phyloP scores from a whole-genome alignment of 2,113 vertebrate genomes.

The Pristiophorus japonicus region DNA sequence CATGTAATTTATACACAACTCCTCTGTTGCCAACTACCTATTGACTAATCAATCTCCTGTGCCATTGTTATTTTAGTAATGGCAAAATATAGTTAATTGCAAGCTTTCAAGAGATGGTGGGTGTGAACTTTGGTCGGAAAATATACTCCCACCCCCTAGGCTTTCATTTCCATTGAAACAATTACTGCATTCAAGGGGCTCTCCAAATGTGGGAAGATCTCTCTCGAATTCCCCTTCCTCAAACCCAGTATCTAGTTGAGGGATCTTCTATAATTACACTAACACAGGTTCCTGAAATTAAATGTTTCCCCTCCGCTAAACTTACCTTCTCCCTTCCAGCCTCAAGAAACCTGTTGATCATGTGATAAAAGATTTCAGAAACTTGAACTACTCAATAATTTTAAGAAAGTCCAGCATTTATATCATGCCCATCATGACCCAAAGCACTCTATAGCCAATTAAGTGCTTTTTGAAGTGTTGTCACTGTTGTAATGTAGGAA shows the following conservation, averaged over 20 bases:
- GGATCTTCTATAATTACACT: background rate
- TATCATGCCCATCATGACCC: background rate
- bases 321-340: background rate
- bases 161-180: background rate
- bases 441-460: background rate
- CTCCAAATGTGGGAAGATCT: background rate
- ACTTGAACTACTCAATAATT: background rate
- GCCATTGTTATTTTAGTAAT: background rate
- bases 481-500: background rate
- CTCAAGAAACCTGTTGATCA: background rate
- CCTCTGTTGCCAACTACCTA: background rate
- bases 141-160: background rate
- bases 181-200: background rate
- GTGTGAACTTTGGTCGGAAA: background rate
- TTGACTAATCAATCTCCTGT: background rate
- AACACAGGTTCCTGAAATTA: background rate
- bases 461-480: background rate
- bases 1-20: background rate
- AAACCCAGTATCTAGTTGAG: background rate
- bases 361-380: background rate
- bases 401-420: background rate
- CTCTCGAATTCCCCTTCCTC: background rate
- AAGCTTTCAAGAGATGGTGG: background rate
- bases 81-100: background rate
- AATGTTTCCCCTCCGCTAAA: background rate